Evolutionary conservation across 2,113 vertebrate species (phyloP), one percentile per base, ranked within the genome.

Genomic region (Chroicocephalus ridibundus): DNA sequence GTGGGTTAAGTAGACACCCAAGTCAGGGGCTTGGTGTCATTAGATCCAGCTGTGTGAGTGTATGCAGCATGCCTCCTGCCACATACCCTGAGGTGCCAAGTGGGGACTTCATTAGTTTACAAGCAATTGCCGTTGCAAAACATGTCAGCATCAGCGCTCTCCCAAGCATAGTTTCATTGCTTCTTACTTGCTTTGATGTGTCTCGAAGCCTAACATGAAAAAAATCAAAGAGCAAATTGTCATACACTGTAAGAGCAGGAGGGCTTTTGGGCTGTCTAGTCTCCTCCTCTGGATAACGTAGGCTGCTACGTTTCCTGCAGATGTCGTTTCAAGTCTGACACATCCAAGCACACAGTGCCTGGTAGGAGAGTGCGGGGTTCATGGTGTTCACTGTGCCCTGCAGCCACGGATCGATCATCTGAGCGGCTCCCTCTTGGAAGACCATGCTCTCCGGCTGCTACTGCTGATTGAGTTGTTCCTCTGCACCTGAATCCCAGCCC

Each of bases 401-500:
- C 0, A 1, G 16, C 11, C 3, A 1, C 5, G 5, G 38, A 17
- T 6, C 3, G 3, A 25, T 5, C 8, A 22, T 7, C 25, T 14
- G 27, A 74, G 49, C 3, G 1, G 24, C 51, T 57, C 8, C 17
- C 21, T 38, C 8, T 0, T 0, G 26, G 17, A 71, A 62, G 54
- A 22, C 32, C 54, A 31, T 0, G 0, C 2, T 47, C 32, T n/a
- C 55, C 2, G 1, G 27, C 22, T 76, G 3, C 46, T 15, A 3
- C 27, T 29, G 22, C 31, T 10, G 4, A 15, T 11, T 0, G 0
- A 40, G 20, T 25, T 11, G 4, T 15, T 57, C 40, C 34, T 29
- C 20, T 52, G 34, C 40, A 68, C 27, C 21, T 17, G 25, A 80
- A 69, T 12, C 21, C 26, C 44, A 44, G 31, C 13, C 57, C 51